These are phyloP conservation scores for Cavia aperea DNA, from an alignment of 2,113 vertebrate genomes.

Conservation along the genomic window DNA sequence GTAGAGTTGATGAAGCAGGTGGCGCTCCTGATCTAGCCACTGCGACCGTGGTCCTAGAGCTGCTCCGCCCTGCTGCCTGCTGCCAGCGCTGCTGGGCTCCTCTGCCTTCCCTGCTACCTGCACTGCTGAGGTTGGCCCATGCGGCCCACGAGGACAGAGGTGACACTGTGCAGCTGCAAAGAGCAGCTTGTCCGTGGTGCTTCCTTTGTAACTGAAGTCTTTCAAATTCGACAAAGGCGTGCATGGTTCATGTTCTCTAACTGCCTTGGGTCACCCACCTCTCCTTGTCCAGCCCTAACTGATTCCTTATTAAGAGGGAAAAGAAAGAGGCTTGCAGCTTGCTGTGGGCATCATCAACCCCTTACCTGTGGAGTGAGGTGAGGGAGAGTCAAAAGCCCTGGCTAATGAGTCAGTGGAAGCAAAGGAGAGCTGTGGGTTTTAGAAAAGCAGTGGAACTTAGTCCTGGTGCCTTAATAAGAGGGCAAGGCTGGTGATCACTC, in stretches of 20 bases:
- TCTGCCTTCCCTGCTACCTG: neutral
- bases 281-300: neutral
- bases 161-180: neutral
- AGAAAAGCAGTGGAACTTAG: constrained; percentile 3
- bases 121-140: neutral
- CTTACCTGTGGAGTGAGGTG: neutral
- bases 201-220: constrained; percentile 77
- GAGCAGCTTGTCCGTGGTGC: constrained; percentile 63
- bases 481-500: neutral
- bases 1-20: neutral
- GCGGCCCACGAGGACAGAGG: neutral
- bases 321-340: neutral
- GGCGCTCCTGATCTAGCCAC: neutral
- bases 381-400: neutral
- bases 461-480: constrained; percentile 6
- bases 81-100: neutral
- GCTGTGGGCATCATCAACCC: neutral
- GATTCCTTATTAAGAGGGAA: constrained; percentile 65
- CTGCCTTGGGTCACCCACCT: constrained; percentile 75
- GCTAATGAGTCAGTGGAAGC: neutral
- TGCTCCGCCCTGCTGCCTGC: neutral
- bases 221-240: constrained; percentile 74
- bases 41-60: neutral
- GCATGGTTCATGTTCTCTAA: constrained; percentile 72
- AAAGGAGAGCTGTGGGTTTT: neutral